Base-by-base conservation (phyloP, 2,888 invertebrate species). In the Papilio elwesi region DNA sequence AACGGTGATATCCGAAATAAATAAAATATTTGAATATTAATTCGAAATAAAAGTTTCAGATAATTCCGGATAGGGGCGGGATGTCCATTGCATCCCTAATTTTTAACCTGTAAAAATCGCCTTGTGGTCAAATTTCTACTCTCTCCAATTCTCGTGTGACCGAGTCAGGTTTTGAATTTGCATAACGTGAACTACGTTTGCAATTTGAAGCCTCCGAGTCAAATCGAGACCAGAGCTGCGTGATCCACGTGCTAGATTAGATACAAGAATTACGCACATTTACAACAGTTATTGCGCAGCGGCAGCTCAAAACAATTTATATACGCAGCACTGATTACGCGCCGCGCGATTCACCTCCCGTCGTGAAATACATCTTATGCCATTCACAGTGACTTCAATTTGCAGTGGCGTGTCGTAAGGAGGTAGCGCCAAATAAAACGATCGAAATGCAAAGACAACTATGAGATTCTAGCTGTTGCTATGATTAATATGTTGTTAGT, bases 231-330 rank as follows among this genome's bases (percentile, higher is more conserved):
- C 51, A 48, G 57, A 52, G 49, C 47, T 48, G 43, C 36, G 53
- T 67, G 73, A 70, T 74, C 75, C 77, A 74, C 74, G 70, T 74
- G 74, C 70, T 70, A 75, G 77, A 78, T 79, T 76, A 78, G 76
- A 78, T 78, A 78, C 74, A 76, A 76, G 76, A 77, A 76, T 76
- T 76, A 78, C 77, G 76, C 76, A 75, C 75, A 78, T 76, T 74
- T 67, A 76, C 73, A 74, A 77, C 74, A 78, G 76, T 74, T 77
- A 78, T 75, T 81, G 79, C 80, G 78, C 79, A 79, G 77, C 77
- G 76, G 74, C 77, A 73, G 76, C 71, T 78, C 77, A 75, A 71
- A 78, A 75, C 76, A 76, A 77, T 80, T 77, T 77, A 78, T 70
- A 68, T 76, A 71, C 72, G 69, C 70, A 51, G 75, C 52, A 75